Percentiles rank a stretch among this genome's conserved stretches.
These are phyloP conservation scores for Chiroxiphia lanceolata DNA, from an alignment of 2,797 vertebrate genomes.

Conservation along the genomic window DNA sequence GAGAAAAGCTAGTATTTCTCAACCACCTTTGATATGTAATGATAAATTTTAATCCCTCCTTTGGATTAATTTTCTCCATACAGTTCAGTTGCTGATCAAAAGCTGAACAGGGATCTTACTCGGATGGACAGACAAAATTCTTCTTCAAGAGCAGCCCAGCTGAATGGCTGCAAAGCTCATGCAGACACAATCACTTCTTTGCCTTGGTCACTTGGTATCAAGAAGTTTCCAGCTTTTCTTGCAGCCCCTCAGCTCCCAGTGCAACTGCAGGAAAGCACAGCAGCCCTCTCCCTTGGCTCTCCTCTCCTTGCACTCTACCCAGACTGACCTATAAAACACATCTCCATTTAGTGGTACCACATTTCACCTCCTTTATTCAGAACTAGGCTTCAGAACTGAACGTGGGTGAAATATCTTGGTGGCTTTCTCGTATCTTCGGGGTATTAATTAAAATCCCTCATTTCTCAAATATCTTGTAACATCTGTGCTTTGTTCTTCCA, in stretches of 20 bases:
- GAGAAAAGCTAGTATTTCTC: background rate
- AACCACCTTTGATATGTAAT: background rate
- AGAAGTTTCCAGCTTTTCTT: background rate
- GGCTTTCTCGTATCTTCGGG: background rate
- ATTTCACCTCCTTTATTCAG: background rate
- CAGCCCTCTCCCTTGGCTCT: background rate
- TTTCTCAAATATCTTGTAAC: background rate
- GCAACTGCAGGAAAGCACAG: background rate
- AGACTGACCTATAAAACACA: background rate
- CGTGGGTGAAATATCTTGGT: background rate
- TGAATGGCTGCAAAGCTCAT: background rate
- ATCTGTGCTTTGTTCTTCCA: constrained; percentile 22
- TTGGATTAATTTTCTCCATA: background rate
- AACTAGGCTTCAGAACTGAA: background rate
- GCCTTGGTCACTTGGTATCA: background rate
- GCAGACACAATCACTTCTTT: background rate
- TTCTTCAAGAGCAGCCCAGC: background rate
- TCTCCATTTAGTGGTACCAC: background rate
- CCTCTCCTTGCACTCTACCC: background rate
- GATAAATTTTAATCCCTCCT: background rate
- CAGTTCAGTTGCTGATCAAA: background rate
- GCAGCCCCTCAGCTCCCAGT: background rate
- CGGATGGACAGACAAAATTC: background rate
- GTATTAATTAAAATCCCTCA: constrained; percentile 1
- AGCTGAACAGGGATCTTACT: background rate